Evolutionary conservation across 2,888 invertebrate species (phyloP), one percentile per base, ranked within the genome.

Genomic region (Frankliniella fusca): DNA sequence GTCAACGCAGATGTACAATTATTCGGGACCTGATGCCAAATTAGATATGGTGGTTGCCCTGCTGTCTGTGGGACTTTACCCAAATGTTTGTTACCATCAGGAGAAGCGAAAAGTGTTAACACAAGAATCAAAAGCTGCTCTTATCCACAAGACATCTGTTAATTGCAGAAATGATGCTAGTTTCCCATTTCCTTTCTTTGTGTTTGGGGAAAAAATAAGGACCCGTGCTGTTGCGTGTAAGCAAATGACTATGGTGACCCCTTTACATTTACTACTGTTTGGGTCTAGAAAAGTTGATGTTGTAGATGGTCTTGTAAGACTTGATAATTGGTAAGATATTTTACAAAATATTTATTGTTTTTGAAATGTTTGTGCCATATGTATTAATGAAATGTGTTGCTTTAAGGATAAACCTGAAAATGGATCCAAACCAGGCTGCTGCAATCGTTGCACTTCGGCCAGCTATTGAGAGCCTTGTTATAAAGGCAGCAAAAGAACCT

Each of bases 141-240:
- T 99, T 2, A 94, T 99, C 84, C 97, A 98, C 89, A 99, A 98
- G 89, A 96, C 97, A 0, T 99, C 98, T 0, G 97, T 99, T 5
- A 98, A 98, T 89, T 97, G 96, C 88, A 94, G 93, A 85, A 95
- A 95, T 87, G 95, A 95, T 81, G 93, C 94, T 83, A 91, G 91
- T 84, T 98, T 98, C 87, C 94, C 95, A 0, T 97, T 95, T 84
- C 99, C 99, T 0, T 94, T 98, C 88, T 98, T 99, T 87, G 95
- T 99, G 83, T 99, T 99, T 88, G 98, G 98, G 0, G 99, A 99
- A 90, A 99, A 99, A 91, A 96, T 99, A 82, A 93, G 98, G 82
- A 98, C 98, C 0, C 91, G 96, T 82, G 97, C 98, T 0, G 97
- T 99, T 81, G 94, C 96, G 20, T 98, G 98, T 88, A 99, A 99